Conservation (phyloP, 2,888 invertebrate species). For the Disparrhopalites patrizii region DNA sequence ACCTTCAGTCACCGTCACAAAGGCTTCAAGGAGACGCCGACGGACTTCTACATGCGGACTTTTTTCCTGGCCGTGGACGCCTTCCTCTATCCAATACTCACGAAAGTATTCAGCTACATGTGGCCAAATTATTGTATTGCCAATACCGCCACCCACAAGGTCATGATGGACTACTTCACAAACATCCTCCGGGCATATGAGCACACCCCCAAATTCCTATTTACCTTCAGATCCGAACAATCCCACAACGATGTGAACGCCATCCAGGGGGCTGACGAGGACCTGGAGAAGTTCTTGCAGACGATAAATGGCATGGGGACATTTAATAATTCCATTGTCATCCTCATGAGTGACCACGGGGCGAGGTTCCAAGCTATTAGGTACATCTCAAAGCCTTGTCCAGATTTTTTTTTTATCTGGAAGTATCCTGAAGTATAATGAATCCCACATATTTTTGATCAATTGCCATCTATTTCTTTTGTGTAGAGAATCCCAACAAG, state of each 20-base stretch:
- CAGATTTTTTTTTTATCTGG: not conserved
- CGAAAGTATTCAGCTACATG: conserved; percentile 27
- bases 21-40: conserved; percentile 51
- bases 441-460: not conserved
- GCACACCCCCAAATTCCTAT: conserved; percentile 49
- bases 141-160: conserved; percentile 49
- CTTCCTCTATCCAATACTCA: conserved; percentile 23
- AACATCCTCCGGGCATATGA: conserved; percentile 48
- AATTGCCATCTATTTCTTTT: not conserved
- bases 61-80: conserved; percentile 50
- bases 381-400: too few species aligned
- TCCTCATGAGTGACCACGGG: conserved; percentile 53
- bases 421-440: not conserved
- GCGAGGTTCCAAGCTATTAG: conserved; percentile 52
- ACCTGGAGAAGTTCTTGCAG: conserved; percentile 50
- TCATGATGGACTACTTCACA: conserved; percentile 49
- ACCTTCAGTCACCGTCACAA: conserved; percentile 53
- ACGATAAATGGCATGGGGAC: conserved; percentile 45
- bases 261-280: conserved; percentile 50
- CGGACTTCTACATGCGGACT: conserved; percentile 53
- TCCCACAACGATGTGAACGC: conserved; percentile 52
- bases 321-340: conserved; percentile 47
- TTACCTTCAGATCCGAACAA: conserved; percentile 51
- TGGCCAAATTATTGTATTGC: conserved; percentile 49
- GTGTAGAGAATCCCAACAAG: conserved; percentile 51